Conservation (phyloP, 2,113 vertebrate genomes). For the Thryonomys swinderianus region DNA sequence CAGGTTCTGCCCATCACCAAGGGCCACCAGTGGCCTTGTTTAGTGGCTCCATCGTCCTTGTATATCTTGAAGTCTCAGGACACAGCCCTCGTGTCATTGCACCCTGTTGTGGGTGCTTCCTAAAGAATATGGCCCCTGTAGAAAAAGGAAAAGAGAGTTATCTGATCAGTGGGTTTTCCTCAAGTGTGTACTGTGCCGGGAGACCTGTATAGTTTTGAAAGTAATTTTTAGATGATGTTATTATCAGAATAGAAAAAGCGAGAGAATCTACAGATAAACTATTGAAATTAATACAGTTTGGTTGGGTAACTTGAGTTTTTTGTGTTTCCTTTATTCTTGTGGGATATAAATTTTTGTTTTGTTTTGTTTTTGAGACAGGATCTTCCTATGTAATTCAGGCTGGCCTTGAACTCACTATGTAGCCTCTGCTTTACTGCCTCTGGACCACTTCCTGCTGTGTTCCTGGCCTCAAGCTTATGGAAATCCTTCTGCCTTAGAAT, state of each 20-base stretch:
- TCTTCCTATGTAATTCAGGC: not conserved
- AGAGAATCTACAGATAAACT: slow-evolving; percentile 15
- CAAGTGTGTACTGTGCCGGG: not conserved
- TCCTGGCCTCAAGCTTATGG: not conserved
- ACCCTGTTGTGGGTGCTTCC: not conserved
- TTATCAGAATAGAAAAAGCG: slow-evolving; percentile 6
- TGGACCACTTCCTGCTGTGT: too few relatives aligned
- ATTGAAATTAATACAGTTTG: slow-evolving; percentile 11
- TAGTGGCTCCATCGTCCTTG: not conserved
- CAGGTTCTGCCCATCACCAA: not conserved
- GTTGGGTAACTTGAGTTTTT: not conserved
- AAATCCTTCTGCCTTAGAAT: not conserved
- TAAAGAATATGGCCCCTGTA: not conserved
- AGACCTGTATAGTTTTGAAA: not conserved
- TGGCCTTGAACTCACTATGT: not conserved
- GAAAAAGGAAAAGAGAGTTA: not conserved
- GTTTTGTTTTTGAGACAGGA: not conserved
- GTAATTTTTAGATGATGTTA: slow-evolving; percentile 9
- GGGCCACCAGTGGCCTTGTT: not conserved
- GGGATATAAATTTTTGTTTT: not conserved
- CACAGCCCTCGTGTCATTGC: not conserved
- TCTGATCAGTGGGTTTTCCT: not conserved
- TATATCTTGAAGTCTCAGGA: not conserved
- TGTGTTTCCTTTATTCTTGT: not conserved
- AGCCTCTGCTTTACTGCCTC: too few relatives aligned